Conservation (phyloP, 2,113 vertebrate genomes). For the Acrocephalus arundinaceus region DNA sequence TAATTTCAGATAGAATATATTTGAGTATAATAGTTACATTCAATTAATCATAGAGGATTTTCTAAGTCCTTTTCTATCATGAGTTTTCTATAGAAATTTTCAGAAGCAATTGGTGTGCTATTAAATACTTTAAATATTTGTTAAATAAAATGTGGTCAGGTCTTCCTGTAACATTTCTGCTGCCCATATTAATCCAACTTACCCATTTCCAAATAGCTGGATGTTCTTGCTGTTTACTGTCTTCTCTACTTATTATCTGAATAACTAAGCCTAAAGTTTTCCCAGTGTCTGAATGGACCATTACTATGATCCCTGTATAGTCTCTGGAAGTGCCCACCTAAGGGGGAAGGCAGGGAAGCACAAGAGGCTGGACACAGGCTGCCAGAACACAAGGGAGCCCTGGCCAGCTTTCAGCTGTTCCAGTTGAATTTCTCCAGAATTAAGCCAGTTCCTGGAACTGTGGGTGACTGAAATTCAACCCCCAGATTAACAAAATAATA, state of each 20-base stretch:
- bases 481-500: background rate
- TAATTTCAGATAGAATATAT: background rate
- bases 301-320: background rate
- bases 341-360: background rate
- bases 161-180: background rate
- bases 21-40: background rate
- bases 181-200: background rate
- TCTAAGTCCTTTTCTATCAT: background rate
- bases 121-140: background rate
- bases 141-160: background rate
- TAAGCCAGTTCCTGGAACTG: background rate
- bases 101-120: background rate
- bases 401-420: background rate
- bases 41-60: background rate
- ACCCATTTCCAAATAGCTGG: background rate
- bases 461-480: background rate
- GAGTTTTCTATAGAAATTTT: background rate
- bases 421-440: background rate
- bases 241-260: background rate
- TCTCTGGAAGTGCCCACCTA: background rate
- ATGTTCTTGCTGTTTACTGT: background rate
- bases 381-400: background rate
- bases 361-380: background rate
- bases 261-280: background rate
- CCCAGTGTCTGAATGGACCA: background rate